Conservation (phyloP, 2,797 vertebrate genomes). For the Sebastes elongatus region DNA sequence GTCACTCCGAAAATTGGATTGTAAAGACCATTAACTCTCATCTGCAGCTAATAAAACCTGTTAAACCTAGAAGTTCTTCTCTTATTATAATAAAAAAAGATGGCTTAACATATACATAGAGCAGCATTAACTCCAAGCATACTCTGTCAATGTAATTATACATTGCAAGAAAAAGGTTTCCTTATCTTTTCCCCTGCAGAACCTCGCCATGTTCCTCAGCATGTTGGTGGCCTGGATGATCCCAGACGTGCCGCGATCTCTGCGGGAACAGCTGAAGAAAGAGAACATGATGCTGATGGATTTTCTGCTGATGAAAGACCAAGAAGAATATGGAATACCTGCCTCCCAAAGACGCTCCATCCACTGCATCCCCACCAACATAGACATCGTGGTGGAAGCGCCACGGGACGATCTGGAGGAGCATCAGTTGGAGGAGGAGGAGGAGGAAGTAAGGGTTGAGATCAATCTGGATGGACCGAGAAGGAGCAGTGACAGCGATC, state of each 20-base stretch:
- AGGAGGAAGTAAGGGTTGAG: constrained; percentile 44
- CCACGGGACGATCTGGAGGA: constrained; percentile 42
- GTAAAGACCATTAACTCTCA: not conserved
- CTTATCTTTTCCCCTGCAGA: constrained; percentile 78
- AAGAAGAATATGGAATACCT: constrained; percentile 77
- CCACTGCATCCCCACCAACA: constrained; percentile 21
- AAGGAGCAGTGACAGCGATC: constrained; percentile 37
- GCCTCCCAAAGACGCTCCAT: constrained; percentile 67
- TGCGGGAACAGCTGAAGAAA: constrained; percentile 94
- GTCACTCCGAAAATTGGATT: not conserved
- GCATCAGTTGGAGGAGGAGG: constrained; percentile 5
- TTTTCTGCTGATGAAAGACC: constrained; percentile 91
- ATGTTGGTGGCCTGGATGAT: constrained; percentile 97
- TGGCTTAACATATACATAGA: not conserved
- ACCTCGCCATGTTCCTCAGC: constrained; percentile 97
- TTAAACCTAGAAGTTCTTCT: not conserved
- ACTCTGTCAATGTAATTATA: not conserved
- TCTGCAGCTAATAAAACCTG: not conserved
- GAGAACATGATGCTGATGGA: constrained; percentile 92
- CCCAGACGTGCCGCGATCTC: constrained; percentile 93
- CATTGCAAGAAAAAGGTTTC: not conserved
- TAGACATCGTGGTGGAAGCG: constrained; percentile 71
- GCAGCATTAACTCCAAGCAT: not conserved
- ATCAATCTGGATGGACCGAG: constrained; percentile 23
- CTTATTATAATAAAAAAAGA: not conserved